Percentiles rank a stretch among this genome's conserved stretches.
Conservation (phyloP, 2,113 vertebrate species). For the Neotoma lepida region DNA sequence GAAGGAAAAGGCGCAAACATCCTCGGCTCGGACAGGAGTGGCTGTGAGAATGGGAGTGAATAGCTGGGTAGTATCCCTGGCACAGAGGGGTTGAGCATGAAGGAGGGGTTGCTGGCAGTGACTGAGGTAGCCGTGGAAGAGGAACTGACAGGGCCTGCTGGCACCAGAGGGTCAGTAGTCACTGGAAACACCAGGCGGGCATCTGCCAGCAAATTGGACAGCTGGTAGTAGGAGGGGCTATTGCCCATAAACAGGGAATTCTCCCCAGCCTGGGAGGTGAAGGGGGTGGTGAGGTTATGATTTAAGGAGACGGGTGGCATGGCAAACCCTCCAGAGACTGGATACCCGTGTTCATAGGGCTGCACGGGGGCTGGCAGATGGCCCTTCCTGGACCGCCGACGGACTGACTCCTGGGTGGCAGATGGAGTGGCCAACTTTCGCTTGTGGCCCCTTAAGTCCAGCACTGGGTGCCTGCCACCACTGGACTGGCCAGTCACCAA, state of each 20-base stretch:
- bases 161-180: constrained; percentile 91
- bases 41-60: constrained; percentile 93
- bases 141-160: constrained; percentile 90
- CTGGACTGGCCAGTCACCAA: constrained; percentile 82
- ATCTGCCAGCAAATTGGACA: constrained; percentile 94
- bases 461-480: constrained; percentile 81
- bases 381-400: constrained; percentile 86
- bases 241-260: constrained; percentile 92
- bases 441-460: constrained; percentile 91
- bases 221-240: constrained; percentile 93
- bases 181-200: constrained; percentile 95
- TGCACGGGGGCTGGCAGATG: constrained; percentile 87
- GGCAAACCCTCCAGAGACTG: constrained; percentile 89
- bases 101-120: constrained; percentile 91
- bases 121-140: constrained; percentile 91
- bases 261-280: constrained; percentile 91
- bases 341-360: constrained; percentile 89
- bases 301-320: constrained; percentile 93
- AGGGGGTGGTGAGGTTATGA: constrained; percentile 89
- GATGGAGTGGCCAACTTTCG: constrained; percentile 87
- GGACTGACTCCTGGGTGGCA: constrained; percentile 85
- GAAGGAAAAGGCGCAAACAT: constrained; percentile 91
- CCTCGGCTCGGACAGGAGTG: constrained; percentile 92
- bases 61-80: constrained; percentile 93
- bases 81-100: constrained; percentile 95